Conservation (phyloP, 1,140 invertebrate species). For the Aphis gossypii region DNA sequence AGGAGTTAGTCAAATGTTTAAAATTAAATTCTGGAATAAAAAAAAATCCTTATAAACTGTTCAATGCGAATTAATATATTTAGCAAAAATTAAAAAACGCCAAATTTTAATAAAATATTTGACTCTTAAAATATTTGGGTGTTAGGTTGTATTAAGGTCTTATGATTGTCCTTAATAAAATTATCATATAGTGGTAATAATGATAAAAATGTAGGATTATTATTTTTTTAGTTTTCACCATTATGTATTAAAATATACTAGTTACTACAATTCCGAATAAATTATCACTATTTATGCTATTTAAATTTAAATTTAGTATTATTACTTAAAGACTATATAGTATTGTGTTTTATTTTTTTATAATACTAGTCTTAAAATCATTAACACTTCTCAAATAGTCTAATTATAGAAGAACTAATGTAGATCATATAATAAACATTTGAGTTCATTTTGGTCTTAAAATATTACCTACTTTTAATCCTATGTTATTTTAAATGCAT, state of each 20-base stretch:
- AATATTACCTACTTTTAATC: too few relatives aligned
- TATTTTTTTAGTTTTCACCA: neutral
- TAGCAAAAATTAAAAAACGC: neutral
- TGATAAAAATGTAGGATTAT: neutral
- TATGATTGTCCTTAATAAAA: neutral
- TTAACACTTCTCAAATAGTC: too few relatives aligned
- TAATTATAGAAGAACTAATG: too few relatives aligned
- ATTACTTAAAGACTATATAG: too few relatives aligned
- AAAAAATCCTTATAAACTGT: neutral
- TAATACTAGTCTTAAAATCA: too few relatives aligned
- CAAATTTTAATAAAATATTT: neutral
- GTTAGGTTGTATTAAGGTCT: neutral
- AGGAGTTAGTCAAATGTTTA: neutral
- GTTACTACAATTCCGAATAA: neutral
- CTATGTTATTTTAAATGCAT: too few relatives aligned
- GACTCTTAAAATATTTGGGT: neutral
- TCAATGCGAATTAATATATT: neutral
- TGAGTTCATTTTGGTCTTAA: too few relatives aligned
- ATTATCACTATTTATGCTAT: neutral
- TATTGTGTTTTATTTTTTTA: too few relatives aligned
- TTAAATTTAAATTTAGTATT: too few relatives aligned
- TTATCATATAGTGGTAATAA: neutral
- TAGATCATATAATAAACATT: too few relatives aligned
- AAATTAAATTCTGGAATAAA: neutral
- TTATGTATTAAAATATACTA: neutral